Base-by-base conservation (phyloP, 2,888 invertebrate species). In the Cantharis rufa region DNA sequence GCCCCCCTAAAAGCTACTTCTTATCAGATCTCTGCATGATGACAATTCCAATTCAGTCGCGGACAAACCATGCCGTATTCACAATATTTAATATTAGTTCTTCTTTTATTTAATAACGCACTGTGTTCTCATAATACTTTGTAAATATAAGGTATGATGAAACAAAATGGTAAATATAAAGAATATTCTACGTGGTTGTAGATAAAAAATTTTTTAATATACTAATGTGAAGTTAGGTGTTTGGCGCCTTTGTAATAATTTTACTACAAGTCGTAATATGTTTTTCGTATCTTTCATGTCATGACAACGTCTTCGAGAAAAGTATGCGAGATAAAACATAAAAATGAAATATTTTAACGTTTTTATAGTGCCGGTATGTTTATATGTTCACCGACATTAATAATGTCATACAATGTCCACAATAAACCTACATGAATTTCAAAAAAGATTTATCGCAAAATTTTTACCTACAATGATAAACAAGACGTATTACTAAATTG, bases 1-100 rank as follows among this genome's bases (percentile, higher is more conserved):
- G 85, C 81, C 80, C 84, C 86, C 84, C 83, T 86, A 86, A 86
- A 86, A 86, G 86, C 86, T 84, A 84, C 86, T 84, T 84, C 86
- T 88, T 88, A 88, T 88, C 88, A 87, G 88, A 88, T 88, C 87
- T 87, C 87, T 83, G 86, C 88, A 87, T 86, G 88, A 87, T 87
- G 88, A 88, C 88, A 88, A 87, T 88, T 87, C 84, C 86, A 84
- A 86, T 86, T 85, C 85, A 82, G 85, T 84, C 86, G 84, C 84
- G 81, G 81, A 81, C 81, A 73, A 79, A 82, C 75, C 76, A 72
- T 76, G 71, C 80, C 78, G 76, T 78, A 76, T 77, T 76, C 73
- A 70, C 69, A 66, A 69, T 27, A 72, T 74, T 79, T 70, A 70
- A 77, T 72, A 63, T 69, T 73, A 66, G 68, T 63, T 48, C 64